These are phyloP conservation scores for Pteronotus mesoamericanus DNA, from an alignment of 2,797 vertebrate species.

Conservation along the genomic window DNA sequence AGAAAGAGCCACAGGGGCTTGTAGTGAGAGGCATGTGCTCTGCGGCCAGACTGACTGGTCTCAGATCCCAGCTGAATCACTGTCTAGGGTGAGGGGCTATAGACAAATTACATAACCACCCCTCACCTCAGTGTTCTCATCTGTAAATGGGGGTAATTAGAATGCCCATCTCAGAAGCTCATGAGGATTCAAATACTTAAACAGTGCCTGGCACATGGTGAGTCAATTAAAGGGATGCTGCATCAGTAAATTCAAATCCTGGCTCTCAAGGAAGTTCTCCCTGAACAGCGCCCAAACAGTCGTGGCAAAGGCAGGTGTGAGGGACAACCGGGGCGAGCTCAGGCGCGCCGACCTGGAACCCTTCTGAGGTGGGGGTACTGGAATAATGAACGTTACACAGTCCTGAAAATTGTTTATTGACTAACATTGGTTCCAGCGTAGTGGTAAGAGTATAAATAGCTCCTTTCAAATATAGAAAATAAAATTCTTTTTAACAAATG, in stretches of 20 bases:
- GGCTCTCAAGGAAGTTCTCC: background rate
- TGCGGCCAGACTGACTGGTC: background rate
- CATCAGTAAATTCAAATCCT: background rate
- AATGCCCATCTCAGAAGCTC: background rate
- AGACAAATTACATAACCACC: background rate
- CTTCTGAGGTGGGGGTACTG: background rate
- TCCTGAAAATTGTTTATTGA: conserved; percentile 11
- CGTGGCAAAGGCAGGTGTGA: background rate
- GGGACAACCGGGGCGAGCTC: background rate
- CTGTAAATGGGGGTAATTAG: conserved; percentile 6
- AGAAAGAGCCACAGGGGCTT: background rate
- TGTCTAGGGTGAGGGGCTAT: background rate
- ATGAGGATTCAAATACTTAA: background rate
- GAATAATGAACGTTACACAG: background rate
- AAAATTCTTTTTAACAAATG: background rate
- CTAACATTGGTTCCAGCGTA: background rate
- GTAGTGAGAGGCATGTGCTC: background rate
- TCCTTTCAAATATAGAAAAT: background rate
- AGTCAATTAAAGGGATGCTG: background rate
- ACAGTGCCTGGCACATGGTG: background rate
- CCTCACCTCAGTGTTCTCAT: conserved; percentile 23
- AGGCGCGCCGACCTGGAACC: background rate
- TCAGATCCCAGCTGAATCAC: conserved; percentile 34
- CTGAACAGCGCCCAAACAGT: background rate
- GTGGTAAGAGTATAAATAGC: background rate